Conservation (phyloP, 2,113 vertebrate genomes). For the Paradoxurus hermaphroditus region DNA sequence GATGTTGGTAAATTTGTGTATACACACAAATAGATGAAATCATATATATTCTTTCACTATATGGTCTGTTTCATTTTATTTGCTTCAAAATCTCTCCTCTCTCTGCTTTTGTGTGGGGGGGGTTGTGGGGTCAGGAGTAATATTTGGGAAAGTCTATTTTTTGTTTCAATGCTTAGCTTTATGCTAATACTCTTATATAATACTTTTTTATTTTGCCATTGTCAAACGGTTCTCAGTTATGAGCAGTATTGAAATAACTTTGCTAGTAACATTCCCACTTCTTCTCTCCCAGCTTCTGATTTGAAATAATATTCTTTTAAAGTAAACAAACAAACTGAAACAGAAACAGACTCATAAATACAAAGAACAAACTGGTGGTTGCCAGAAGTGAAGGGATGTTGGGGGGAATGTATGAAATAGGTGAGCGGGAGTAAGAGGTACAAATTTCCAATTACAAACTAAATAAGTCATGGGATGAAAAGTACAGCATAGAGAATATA, state of each 20-base stretch:
- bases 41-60: not conserved
- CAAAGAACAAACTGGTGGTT: not conserved
- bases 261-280: not conserved
- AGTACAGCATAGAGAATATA: not conserved
- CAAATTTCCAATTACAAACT: not conserved
- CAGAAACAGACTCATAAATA: not conserved
- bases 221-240: not conserved
- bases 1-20: not conserved
- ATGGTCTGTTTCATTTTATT: not conserved
- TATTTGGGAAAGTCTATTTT: not conserved
- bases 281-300: not conserved
- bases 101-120: not conserved
- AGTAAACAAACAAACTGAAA: not conserved
- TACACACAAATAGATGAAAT: not conserved
- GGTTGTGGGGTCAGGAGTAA: fast-evolving
- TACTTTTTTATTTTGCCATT: not conserved
- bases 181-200: not conserved
- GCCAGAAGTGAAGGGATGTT: not conserved
- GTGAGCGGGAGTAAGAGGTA: not conserved
- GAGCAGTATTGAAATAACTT: not conserved
- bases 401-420: not conserved
- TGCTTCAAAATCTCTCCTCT: not conserved
- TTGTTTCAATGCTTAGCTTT: not conserved
- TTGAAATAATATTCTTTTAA: slow-evolving; percentile 2
- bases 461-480: not conserved